phyloP scores from a whole-genome alignment of 92 coral and sea anemone genomes.

The Palythoa grandis region DNA sequence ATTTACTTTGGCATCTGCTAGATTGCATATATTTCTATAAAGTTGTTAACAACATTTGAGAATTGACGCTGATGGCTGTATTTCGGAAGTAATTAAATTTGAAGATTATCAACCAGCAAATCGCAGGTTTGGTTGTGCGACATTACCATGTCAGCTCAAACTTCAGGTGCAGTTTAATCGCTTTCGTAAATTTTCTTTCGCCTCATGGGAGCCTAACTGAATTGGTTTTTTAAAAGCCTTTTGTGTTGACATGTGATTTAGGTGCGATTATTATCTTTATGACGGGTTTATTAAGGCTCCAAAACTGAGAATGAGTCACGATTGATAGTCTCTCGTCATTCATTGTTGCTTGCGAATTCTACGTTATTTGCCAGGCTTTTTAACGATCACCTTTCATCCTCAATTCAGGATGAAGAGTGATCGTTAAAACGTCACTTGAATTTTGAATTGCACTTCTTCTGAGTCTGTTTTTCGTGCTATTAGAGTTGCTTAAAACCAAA shows the following conservation, averaged over 20 bases:
- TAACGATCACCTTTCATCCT: too few relatives aligned
- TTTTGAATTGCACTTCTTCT: background rate
- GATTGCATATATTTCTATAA: conserved; percentile 44
- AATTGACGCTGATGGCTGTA: conserved; percentile 34
- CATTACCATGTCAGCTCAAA: conserved; percentile 43
- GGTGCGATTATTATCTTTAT: conserved; percentile 38
- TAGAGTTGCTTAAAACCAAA: background rate
- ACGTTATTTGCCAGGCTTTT: background rate
- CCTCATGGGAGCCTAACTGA: conserved; percentile 48
- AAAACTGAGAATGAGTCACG: conserved; percentile 17
- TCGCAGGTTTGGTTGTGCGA: conserved; percentile 53
- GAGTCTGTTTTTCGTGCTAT: background rate
- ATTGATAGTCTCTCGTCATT: background rate
- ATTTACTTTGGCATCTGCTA: conserved; percentile 47
- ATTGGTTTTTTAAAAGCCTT: conserved; percentile 33
- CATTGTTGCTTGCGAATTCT: background rate
- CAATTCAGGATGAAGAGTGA: background rate
- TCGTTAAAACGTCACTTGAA: conserved; percentile 8
- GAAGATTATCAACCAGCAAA: conserved; percentile 64
- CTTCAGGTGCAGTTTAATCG: conserved; percentile 59
- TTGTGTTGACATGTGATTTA: conserved; percentile 44
- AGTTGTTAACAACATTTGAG: conserved; percentile 40
- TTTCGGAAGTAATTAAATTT: conserved; percentile 63
- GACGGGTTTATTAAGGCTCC: conserved; percentile 30
- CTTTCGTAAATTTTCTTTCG: conserved; percentile 50